Evolutionary conservation across 2,888 invertebrate genomes (phyloP).

Genomic region (Chouioia cunea): DNA sequence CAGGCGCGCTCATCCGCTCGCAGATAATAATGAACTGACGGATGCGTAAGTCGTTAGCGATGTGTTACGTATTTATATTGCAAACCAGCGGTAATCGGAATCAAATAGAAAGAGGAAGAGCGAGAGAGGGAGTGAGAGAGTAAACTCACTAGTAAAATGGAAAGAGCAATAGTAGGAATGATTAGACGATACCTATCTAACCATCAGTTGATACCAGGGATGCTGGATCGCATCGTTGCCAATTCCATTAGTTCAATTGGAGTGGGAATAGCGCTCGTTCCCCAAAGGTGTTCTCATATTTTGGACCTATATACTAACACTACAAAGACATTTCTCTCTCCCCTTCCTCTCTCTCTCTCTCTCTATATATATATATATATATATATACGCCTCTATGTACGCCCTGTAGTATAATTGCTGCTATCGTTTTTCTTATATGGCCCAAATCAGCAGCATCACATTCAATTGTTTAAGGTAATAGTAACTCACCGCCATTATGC

Average conservation of each 20-base stretch:
- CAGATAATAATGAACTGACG: conserved; percentile 30
- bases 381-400: too few species aligned
- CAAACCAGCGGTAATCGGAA: conserved; percentile 16
- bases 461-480: too few species aligned
- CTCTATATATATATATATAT: too few species aligned
- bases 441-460: too few species aligned
- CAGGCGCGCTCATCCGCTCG: neutral
- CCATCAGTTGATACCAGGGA: too few species aligned
- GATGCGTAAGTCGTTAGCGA: neutral
- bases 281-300: conserved; percentile 62
- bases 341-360: too few species aligned
- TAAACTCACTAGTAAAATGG: neutral
- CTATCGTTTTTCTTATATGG: too few species aligned
- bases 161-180: conserved; percentile 10
- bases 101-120: conserved; percentile 5
- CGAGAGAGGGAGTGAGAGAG: neutral
- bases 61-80: conserved; percentile 20
- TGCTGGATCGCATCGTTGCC: conserved; percentile 52
- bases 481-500: too few species aligned
- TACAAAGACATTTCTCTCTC: too few species aligned
- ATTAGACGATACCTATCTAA: conserved; percentile 1
- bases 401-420: too few species aligned
- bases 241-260: conserved; percentile 66
- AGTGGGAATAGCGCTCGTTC: conserved; percentile 63
- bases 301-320: conserved; percentile 55